These are phyloP conservation scores for Esox lucius DNA, from an alignment of 2,797 vertebrate genomes.

Conservation along the genomic window DNA sequence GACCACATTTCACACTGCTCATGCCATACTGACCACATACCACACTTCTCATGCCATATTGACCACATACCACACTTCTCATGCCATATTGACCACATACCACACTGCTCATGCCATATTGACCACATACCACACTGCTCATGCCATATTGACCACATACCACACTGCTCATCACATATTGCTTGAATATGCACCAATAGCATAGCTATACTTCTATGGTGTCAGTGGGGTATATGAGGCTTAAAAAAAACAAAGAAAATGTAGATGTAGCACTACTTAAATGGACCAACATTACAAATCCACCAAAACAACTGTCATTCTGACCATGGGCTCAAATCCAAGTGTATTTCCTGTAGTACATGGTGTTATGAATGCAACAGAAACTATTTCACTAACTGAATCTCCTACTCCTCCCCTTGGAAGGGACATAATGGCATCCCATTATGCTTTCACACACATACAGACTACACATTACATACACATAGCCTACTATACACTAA, in stretches of 20 bases:
- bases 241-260: neutral
- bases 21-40: too few species aligned
- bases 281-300: neutral
- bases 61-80: too few species aligned
- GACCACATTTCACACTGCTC: too few species aligned
- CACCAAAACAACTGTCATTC: neutral
- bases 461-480: neutral
- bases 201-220: too few species aligned
- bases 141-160: too few species aligned
- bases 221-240: slow-evolving; percentile 11
- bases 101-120: too few species aligned
- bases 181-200: too few species aligned
- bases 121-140: too few species aligned
- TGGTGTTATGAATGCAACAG: slow-evolving; percentile 19
- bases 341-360: slow-evolving; percentile 30
- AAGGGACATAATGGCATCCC: slow-evolving; percentile 54
- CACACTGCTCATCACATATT: too few species aligned
- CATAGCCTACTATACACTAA: neutral
- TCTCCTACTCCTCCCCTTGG: slow-evolving; percentile 41
- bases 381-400: slow-evolving; percentile 20
- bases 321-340: neutral
- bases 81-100: too few species aligned
- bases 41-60: too few species aligned
- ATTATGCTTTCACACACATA: slow-evolving; percentile 40
- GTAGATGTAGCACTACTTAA: slow-evolving; percentile 43